These are phyloP conservation scores for Porites lutea DNA, from an alignment of 64 coral and sea anemone species.

Conservation along the genomic window DNA sequence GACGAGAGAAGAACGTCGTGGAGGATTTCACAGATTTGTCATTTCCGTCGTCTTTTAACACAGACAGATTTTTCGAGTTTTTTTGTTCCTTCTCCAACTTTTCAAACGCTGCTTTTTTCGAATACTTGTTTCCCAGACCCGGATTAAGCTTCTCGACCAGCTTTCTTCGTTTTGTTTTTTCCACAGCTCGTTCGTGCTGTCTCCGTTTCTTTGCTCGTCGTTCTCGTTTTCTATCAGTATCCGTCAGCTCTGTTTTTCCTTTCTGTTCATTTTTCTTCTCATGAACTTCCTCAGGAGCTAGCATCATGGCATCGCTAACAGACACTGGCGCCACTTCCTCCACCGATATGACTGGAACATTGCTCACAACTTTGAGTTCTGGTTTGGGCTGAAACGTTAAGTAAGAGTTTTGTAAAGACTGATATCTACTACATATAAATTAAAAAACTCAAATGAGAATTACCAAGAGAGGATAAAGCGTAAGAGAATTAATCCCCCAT, in stretches of 20 bases:
- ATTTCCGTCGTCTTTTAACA: conserved; percentile 59
- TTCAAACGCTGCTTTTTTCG: conserved; percentile 83
- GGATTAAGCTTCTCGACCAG: conserved; percentile 84
- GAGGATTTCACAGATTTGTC: conserved; percentile 75
- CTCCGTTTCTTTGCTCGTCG: conserved; percentile 82
- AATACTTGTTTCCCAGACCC: conserved; percentile 91
- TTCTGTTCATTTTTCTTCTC: conserved; percentile 93
- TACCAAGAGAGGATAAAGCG: too few relatives aligned
- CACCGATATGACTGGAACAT: conserved; percentile 80
- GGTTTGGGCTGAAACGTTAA: conserved; percentile 80
- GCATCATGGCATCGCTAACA: conserved; percentile 92
- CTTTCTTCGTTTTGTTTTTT: conserved; percentile 78
- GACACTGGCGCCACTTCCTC: conserved; percentile 90
- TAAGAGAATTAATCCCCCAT: too few relatives aligned
- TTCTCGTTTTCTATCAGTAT: conserved; percentile 86
- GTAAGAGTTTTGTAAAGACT: background rate
- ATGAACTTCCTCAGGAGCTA: conserved; percentile 93
- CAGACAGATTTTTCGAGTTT: conserved; percentile 74
- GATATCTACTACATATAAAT: too few relatives aligned
- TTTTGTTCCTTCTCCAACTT: conserved; percentile 74
- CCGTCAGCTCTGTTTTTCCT: conserved; percentile 81
- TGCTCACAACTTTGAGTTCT: conserved; percentile 87
- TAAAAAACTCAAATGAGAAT: too few relatives aligned
- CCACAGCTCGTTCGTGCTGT: conserved; percentile 78
- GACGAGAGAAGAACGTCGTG: conserved; percentile 81